Conservation (phyloP, 2,888 invertebrate genomes). For the Cephus rjabovi region DNA sequence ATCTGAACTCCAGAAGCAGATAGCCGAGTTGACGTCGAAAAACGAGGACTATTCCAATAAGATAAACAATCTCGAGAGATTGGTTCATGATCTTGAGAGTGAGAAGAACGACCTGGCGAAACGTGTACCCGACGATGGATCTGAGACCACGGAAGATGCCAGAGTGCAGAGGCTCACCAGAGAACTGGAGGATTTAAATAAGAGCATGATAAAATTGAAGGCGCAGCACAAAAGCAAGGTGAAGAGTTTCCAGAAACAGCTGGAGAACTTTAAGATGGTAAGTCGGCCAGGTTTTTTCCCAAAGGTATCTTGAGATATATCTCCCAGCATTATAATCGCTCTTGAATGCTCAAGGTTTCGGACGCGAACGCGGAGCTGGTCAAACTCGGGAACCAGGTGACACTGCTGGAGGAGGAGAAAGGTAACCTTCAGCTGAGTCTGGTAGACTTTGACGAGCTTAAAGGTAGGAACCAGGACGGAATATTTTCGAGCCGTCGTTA, state of each 20-base stretch:
- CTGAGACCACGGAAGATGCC: constrained; percentile 46
- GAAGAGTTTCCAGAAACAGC: constrained; percentile 81
- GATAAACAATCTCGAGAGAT: constrained; percentile 50
- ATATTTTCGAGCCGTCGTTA: constrained; percentile 44
- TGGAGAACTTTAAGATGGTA: constrained; percentile 65
- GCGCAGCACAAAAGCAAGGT: constrained; percentile 78
- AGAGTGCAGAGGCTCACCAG: constrained; percentile 72
- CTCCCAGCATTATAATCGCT: neutral
- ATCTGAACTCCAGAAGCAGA: constrained; percentile 49
- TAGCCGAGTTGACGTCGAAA: constrained; percentile 43
- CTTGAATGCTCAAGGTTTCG: constrained; percentile 69
- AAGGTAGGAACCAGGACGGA: constrained; percentile 70
- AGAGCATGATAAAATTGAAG: constrained; percentile 81
- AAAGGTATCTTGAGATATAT: no score
- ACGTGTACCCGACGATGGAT: constrained; percentile 37
- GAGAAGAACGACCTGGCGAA: constrained; percentile 42
- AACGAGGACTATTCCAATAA: constrained; percentile 53
- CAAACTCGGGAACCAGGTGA: constrained; percentile 79
- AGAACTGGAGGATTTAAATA: constrained; percentile 81
- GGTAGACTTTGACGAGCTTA: constrained; percentile 82
- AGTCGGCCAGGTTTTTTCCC: neutral
- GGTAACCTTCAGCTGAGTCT: constrained; percentile 89
- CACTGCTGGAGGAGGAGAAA: constrained; percentile 90
- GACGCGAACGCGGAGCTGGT: constrained; percentile 78
- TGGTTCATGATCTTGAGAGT: constrained; percentile 48